These are phyloP conservation scores for Ascaphus truei DNA, from an alignment of 2,113 vertebrate genomes.

Conservation along the genomic window DNA sequence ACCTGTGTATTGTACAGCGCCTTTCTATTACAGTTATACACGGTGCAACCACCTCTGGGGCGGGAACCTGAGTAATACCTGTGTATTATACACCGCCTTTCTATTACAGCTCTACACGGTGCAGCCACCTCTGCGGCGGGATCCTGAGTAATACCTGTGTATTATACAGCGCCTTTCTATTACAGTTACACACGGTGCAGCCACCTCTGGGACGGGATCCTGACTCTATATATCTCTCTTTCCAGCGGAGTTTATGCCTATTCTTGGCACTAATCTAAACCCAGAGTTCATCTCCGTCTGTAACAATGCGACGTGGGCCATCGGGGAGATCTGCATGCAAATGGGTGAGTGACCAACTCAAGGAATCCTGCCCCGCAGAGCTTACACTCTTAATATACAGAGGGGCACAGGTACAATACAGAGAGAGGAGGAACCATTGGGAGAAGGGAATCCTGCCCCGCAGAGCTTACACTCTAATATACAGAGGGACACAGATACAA, in stretches of 20 bases:
- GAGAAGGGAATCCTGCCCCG: too few species aligned
- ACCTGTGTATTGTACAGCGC: neutral
- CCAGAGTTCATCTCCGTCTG: conserved; percentile 95
- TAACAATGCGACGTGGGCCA: conserved; percentile 95
- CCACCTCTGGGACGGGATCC: neutral
- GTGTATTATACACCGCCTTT: neutral
- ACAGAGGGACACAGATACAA: too few species aligned
- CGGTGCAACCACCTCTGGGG: neutral
- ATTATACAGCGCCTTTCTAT: neutral
- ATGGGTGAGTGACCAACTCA: conserved; percentile 81
- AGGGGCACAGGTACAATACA: too few species aligned
- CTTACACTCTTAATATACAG: too few species aligned
- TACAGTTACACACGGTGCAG: neutral
- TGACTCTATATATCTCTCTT: neutral
- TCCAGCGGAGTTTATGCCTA: conserved; percentile 93
- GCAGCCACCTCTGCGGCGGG: neutral
- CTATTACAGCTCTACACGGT: neutral
- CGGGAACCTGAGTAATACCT: neutral
- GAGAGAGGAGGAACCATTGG: too few species aligned
- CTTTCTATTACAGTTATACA: neutral
- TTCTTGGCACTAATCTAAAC: conserved; percentile 92
- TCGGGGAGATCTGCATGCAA: conserved; percentile 96
- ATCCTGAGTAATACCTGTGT: neutral
- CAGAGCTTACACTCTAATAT: too few species aligned
- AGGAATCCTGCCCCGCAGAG: too few species aligned